These are phyloP conservation scores for Paramacrobiotus metropolitanus DNA, from an alignment of 1,140 invertebrate genomes.

Conservation along the genomic window DNA sequence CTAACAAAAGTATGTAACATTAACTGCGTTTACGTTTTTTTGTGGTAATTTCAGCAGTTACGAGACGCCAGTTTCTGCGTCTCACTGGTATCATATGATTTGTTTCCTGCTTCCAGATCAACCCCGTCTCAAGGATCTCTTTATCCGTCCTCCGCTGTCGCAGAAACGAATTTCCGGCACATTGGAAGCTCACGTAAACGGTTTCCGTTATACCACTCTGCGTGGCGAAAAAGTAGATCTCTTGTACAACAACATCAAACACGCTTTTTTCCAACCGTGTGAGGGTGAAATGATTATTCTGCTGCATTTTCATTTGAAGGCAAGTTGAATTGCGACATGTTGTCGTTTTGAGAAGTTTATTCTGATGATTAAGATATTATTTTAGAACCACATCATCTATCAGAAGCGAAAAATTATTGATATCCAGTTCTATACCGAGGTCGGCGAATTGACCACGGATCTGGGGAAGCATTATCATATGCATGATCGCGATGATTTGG, in stretches of 20 bases:
- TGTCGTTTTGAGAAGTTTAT: not conserved
- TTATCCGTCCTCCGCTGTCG: constrained; percentile 95
- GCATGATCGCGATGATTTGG: constrained; percentile 95
- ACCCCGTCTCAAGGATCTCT: constrained; percentile 93
- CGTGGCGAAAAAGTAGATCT: constrained; percentile 97
- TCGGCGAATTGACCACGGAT: constrained; percentile 98
- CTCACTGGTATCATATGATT: not conserved
- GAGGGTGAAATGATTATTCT: constrained; percentile 99
- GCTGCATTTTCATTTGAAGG: constrained; percentile 90
- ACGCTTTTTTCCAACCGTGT: constrained; percentile 97
- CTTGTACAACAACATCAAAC: constrained; percentile 97
- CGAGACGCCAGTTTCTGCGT: no score
- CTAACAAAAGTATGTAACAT: constrained; percentile 78
- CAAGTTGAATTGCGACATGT: constrained; percentile 17
- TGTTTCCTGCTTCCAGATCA: not conserved
- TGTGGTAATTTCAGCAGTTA: no score
- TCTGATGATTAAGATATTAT: constrained; percentile 13
- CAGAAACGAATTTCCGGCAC: constrained; percentile 71
- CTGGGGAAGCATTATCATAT: constrained; percentile 97
- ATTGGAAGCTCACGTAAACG: constrained; percentile 86
- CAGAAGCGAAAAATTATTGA: constrained; percentile 98
- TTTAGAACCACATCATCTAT: constrained; percentile 85
- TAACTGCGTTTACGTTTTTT: no score
- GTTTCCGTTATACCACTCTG: constrained; percentile 86
- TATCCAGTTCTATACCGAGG: constrained; percentile 98